phyloP scores from a whole-genome alignment of 2,797 vertebrate genomes.

The Streptopelia turtur region DNA sequence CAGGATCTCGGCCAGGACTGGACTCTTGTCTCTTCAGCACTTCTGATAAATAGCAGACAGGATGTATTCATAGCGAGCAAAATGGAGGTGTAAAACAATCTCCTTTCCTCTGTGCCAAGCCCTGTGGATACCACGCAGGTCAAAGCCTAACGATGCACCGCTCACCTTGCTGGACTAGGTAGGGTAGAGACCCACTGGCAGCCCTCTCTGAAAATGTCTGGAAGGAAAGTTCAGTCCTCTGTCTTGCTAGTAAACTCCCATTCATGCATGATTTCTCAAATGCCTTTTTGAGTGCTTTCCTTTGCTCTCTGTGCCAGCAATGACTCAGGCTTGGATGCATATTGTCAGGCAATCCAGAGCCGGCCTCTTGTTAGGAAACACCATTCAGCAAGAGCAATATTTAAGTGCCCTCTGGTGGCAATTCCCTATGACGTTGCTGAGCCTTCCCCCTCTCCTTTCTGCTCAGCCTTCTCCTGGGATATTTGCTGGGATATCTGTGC shows the following conservation, averaged over 20 bases:
- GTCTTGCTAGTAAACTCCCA: slow-evolving; percentile 5
- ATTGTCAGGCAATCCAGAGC: slow-evolving; percentile 9
- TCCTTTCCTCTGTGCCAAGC: not conserved
- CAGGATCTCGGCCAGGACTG: not conserved
- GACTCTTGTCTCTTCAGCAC: not conserved
- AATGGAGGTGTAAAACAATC: not conserved
- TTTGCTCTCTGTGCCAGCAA: slow-evolving; percentile 37
- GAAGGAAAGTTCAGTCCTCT: not conserved
- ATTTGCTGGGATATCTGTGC: not conserved
- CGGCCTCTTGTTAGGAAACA: not conserved
- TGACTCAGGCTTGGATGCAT: slow-evolving; percentile 38
- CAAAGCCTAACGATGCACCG: not conserved
- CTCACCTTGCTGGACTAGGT: not conserved
- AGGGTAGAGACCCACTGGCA: not conserved
- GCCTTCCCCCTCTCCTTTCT: not conserved
- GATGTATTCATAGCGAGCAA: not conserved
- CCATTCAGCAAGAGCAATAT: not conserved
- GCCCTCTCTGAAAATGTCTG: not conserved
- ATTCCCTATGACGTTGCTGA: not conserved
- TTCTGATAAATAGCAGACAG: not conserved
- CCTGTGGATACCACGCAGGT: fast-evolving
- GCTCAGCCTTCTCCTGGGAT: not conserved
- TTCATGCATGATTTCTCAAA: slow-evolving; percentile 44
- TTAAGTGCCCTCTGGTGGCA: slow-evolving; percentile 51
- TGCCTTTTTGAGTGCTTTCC: slow-evolving; percentile 28